Base-by-base conservation (phyloP, 2,797 vertebrate genomes). In the Picus viridis region DNA sequence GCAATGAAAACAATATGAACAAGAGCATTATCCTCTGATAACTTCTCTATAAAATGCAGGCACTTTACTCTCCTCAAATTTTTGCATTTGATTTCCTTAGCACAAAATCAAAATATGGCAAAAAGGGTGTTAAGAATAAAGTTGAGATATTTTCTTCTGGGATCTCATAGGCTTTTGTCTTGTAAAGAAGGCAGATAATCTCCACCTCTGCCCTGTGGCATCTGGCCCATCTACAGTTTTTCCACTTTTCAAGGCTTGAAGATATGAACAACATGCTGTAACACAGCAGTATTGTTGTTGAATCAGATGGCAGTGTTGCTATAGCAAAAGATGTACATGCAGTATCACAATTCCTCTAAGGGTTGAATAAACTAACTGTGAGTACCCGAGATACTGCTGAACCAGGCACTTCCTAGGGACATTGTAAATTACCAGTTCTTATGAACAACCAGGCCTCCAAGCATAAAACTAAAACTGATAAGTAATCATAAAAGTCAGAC, bases 1-100 rank as follows among this genome's bases (percentile, higher is more conserved):
- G 59, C 53, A 74, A 95, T 91, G 65, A 92, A 93, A 90, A 94
- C 63, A 88, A 76, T 64, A 88, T 36, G 68, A 83, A 88, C 73
- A 93, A 75, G 41, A 86, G 59, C 64, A 77, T 86, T 81, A 88
- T 41, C 49, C 65, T 82, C 78, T 86, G 34, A 74, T 86, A 68
- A 65, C 32, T 75, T 74, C 79, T 85, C 81, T 78, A 57, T 63
- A 59, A 78, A 86, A 47, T 36, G n/a, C 63, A 27, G 23, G 32
- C 18, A 83, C 77, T 93, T 53, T 83, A 75, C 22, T 69, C 57
- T 39, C 29, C 69, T 32, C 23, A 62, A 13, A 34, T 86, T 83
- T 89, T 56, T 71, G 64, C 29, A 41, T 34, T 76, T 82, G 6
- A 77, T 90, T 94, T 90, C 65, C 32, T 22, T 47, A 65, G 89